A percentile compares a stretch with the other conserved stretches of the same genome.
These are phyloP conservation scores for Orthosia cruda DNA, from an alignment of 2,888 invertebrate species.

Conservation along the genomic window DNA sequence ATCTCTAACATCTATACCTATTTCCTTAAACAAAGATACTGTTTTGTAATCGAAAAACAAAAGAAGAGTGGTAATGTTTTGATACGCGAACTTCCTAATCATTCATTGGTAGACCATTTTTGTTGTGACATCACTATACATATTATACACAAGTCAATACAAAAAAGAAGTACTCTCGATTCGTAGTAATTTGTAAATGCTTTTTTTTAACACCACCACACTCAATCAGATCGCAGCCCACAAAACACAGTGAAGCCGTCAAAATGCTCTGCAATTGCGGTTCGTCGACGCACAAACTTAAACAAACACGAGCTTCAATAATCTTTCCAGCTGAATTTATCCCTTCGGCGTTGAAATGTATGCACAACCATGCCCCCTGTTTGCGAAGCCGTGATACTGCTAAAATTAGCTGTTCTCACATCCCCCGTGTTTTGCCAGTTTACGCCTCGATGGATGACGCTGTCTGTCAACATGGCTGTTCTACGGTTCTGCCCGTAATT, in stretches of 20 bases:
- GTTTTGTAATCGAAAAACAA: too few species aligned
- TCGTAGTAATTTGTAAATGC: too few species aligned
- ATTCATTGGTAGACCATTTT: too few species aligned
- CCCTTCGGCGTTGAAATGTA: slow-evolving; percentile 68
- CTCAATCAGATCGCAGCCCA: background rate
- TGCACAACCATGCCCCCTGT: slow-evolving; percentile 70
- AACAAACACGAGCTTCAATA: slow-evolving; percentile 71
- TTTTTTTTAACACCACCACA: background rate
- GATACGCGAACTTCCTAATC: too few species aligned
- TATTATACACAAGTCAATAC: background rate
- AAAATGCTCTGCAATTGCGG: slow-evolving; percentile 64
- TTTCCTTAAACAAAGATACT: too few species aligned
- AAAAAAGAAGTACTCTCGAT: background rate
- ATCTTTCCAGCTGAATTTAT: slow-evolving; percentile 72
- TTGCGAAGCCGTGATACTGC: slow-evolving; percentile 73
- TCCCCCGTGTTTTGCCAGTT: slow-evolving; percentile 66
- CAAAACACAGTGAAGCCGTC: slow-evolving; percentile 33
- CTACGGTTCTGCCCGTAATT: slow-evolving; percentile 14
- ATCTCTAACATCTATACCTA: too few species aligned
- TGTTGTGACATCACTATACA: background rate
- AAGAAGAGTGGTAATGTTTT: too few species aligned
- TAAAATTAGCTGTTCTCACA: slow-evolving; percentile 73
- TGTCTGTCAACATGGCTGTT: slow-evolving; percentile 49
- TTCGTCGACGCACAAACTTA: slow-evolving; percentile 66
- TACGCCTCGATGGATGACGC: slow-evolving; percentile 61